Base-by-base conservation (phyloP, 1,140 invertebrate genomes). In the Heliconius eleuchia region DNA sequence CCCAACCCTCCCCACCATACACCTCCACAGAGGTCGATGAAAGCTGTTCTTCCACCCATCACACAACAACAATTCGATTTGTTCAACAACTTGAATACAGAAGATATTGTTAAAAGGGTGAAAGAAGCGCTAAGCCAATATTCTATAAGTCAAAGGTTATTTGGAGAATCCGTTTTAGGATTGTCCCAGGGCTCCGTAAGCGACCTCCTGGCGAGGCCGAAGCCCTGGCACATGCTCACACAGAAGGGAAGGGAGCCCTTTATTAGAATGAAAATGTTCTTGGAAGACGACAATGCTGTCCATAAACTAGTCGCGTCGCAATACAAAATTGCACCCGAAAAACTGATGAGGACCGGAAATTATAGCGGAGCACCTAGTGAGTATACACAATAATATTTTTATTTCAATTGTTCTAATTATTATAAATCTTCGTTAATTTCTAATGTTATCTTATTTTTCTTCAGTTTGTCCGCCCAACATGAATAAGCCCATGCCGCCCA, bases 51-150 rank as follows among this genome's bases (percentile, higher is more conserved):
- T 85, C 98, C 99, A 30, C 99, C 99, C 1, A 99, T 99, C 80
- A 99, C 99, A 0, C 99, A 99, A 90, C 99, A 99, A 88, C 99
- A 99, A 90, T 99, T 99, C 94, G 99, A 99, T 94, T 97, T 98
- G 92, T 99, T 99, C 95, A 98, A 99, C 89, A 99, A 99, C 92
- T 96, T 99, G 71, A 99, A 99, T 91, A 99, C 99, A 0, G 99
- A 99, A 95, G 99, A 99, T 82, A 98, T 99, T 82, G 99, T 99
- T 37, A 97, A 99, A 85, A 98, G 98, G 95, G 98, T 99, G 4
- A 99, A 99, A 95, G 99, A 99, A 94, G 98, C 99, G 83, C 95
- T 99, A 66, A 99, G 98, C 85, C 98, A 99, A 94, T 99, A 99
- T 95, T 99, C 99, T 75, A 99, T 99, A 87, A 99, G 99, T 80